Evolutionary conservation across 2,113 vertebrate genomes (phyloP), one percentile per base, ranked within the genome.

Genomic region (Notarius lentiginosus): DNA sequence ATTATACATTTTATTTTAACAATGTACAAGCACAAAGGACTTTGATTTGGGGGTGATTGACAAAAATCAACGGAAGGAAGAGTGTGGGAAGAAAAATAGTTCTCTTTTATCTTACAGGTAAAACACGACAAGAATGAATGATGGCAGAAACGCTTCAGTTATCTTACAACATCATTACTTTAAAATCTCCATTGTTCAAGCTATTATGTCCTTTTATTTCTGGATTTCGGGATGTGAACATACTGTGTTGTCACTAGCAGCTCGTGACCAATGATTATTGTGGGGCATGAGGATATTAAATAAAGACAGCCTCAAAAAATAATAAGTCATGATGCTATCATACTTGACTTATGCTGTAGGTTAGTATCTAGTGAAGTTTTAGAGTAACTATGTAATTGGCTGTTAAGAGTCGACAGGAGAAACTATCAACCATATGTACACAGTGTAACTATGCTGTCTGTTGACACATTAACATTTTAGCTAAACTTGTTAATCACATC

Each of bases 1-100:
- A 81, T 51, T 70, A n/a, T 24, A 84, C 80, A 85, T 83, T 77
- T 72, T 58, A 84, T 77, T 79, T 49, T 18, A 41, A 85, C 85
- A 83, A 72, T 88, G 80, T 76, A 83, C 49, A 56, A 79, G 63
- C 34, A 89, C 82, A 85, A 81, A 88, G 73, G 82, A 85, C 49
- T 55, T 88, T 87, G 47, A 85, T 89, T 86, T 84, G 83, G 73
- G 73, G 73, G 41, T 72, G 84, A 86, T 15, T 58, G 80, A 86
- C 83, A 79, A 81, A 85, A 47, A 79, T 79, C 77, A 30, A 30
- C 15, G 1, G 76, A 86, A 49, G n/a, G 63, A 76, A 53, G 18
- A 56, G 80, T 30, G 86, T 89, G 76, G 84, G 88, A 83, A 86
- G 79, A 86, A 83, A 76, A 87, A 89, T 79, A 61, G 73, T 55